Conservation (phyloP, 2,113 vertebrate species). For the Prietella phreatophila region DNA sequence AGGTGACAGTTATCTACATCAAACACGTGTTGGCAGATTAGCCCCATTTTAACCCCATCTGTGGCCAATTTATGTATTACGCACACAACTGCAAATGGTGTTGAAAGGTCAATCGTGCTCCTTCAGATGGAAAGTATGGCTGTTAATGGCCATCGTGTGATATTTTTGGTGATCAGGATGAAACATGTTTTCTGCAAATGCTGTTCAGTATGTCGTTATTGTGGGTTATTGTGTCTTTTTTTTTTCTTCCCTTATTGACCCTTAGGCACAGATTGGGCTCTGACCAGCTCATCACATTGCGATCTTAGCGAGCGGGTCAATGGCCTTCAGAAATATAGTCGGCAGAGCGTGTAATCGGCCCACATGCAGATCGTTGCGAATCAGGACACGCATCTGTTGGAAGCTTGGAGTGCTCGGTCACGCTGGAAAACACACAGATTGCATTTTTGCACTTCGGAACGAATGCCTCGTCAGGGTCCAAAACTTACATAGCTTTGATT, state of each 20-base stretch:
- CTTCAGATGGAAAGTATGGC: background rate
- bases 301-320: constrained; percentile 1
- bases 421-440: background rate
- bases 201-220: background rate
- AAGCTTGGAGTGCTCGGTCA: background rate
- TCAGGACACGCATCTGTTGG: background rate
- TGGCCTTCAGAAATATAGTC: background rate
- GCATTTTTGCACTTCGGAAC: background rate
- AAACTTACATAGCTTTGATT: background rate
- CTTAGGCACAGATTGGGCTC: constrained; percentile 11
- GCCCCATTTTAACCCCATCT: background rate
- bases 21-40: background rate
- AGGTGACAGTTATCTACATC: background rate
- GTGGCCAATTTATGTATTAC: background rate
- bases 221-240: background rate
- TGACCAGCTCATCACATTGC: constrained; percentile 10
- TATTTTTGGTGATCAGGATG: background rate
- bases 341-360: constrained; percentile 15
- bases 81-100: background rate
- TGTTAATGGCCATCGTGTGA: background rate
- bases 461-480: background rate
- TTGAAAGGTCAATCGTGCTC: background rate
- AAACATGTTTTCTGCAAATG: background rate
- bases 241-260: background rate
- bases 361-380: background rate